Base-by-base conservation (phyloP, 92 coral and sea anemone genomes). In the Zoanthus sansibaricus region DNA sequence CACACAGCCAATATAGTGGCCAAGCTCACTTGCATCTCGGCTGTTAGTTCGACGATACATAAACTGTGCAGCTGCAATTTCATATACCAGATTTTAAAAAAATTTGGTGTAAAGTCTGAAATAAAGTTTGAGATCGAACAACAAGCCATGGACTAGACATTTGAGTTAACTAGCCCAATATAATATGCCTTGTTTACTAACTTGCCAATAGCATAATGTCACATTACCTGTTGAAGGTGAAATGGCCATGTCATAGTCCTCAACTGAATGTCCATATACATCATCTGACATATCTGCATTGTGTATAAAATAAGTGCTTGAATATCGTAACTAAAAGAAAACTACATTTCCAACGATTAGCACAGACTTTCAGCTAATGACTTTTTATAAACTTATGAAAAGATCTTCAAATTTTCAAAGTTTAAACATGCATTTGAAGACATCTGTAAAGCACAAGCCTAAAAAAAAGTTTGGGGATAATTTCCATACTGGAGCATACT, bases 221-320 rank as follows among this genome's bases (percentile, higher is more conserved):
- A 30, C 5, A 25, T 70, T 76, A 97, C 99, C 99, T 75, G 98
- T 97, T 58, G 95, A 70, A 77, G 99, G 99, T 21, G 99, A 97
- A 33, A 97, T 93, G 67, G 95, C 92, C 90, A 97, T 82, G 71
- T 97, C 99, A 90, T 95, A 89, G 47, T 97, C 99, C 48, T 97
- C 99, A 1, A 97, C 98, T 56, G 99, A 97, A 88, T 97, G 99
- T 4, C 99, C 99, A 87, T 97, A 97, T 12, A 97, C 99, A 93
- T 97, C 99, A 9, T 97, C 99, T 69, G 96, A 95, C 99, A 97
- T 90, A 78, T 97, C 99, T 97, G 18, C 31, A 82, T 54, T 9
- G 37, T 42, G 58, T 30, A 75, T 16, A 9, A 12, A 16, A 32
- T 3, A 61, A 16, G 17, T 5, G 68, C 25, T 61, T 37, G 42